These are phyloP conservation scores for Saccopteryx leptura DNA, from an alignment of 2,113 vertebrate genomes.

Conservation along the genomic window DNA sequence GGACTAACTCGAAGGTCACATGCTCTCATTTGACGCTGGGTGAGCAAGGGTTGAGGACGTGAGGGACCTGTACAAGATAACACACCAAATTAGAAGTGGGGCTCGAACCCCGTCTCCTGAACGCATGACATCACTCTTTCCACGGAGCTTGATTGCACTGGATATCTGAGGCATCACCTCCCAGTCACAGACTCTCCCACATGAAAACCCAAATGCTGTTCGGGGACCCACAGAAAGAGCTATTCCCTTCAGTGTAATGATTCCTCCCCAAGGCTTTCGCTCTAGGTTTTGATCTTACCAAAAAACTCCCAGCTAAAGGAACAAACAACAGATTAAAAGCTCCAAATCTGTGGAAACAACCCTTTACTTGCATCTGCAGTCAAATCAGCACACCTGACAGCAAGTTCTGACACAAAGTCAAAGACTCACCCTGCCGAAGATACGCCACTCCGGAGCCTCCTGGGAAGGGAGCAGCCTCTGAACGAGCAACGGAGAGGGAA, in stretches of 20 bases:
- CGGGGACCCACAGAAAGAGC: not conserved
- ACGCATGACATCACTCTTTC: not conserved
- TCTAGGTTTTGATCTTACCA: constrained; percentile 3
- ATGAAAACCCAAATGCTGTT: not conserved
- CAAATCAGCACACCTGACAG: not conserved
- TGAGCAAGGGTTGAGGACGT: not conserved
- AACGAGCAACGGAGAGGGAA: not conserved
- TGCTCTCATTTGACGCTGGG: too few relatives aligned
- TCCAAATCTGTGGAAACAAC: not conserved
- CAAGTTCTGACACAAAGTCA: constrained; percentile 53
- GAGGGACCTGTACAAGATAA: not conserved
- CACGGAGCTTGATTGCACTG: not conserved
- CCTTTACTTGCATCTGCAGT: not conserved
- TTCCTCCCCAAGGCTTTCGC: not conserved
- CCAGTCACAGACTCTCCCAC: not conserved
- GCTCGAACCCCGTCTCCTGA: not conserved
- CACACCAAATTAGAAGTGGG: not conserved
- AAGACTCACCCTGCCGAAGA: constrained; percentile 76
- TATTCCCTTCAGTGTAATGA: too few relatives aligned
- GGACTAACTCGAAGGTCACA: not conserved
- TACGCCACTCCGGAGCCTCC: not conserved
- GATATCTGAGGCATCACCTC: not conserved
- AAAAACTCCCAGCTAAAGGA: constrained; percentile 36
- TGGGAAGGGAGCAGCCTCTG: constrained; percentile 57
- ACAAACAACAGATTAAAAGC: constrained; percentile 16